phyloP scores from a whole-genome alignment of 2,113 vertebrate genomes.

The Egretta garzetta region DNA sequence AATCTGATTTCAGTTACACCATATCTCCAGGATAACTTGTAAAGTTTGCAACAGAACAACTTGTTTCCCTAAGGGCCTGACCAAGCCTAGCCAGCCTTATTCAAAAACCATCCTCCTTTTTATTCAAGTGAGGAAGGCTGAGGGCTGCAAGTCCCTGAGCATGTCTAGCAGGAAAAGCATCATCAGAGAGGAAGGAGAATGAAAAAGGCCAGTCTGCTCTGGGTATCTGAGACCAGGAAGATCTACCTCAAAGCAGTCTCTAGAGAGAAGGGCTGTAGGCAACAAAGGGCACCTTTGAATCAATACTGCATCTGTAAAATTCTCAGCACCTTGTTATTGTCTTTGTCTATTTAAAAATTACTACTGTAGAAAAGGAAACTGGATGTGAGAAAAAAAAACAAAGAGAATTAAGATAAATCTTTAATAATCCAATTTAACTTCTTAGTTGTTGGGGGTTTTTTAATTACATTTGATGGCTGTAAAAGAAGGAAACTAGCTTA shows the following conservation, averaged over 20 bases:
- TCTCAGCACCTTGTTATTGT: background rate
- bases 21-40: background rate
- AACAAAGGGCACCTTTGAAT: background rate
- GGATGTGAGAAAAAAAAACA: background rate
- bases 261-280: background rate
- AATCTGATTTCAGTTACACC: background rate
- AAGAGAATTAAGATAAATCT: background rate
- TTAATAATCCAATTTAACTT: background rate
- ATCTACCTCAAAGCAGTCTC: background rate
- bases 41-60: background rate
- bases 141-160: background rate
- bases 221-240: background rate
- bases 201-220: background rate
- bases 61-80: background rate
- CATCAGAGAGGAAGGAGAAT: background rate
- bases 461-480: background rate
- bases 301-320: background rate
- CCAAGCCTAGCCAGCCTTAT: background rate
- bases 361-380: background rate
- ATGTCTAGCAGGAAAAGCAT: background rate
- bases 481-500: background rate
- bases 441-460: rapidly evolving
- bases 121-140: background rate
- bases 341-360: background rate
- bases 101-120: background rate